Evolutionary conservation across 2,113 vertebrate genomes (phyloP).

Genomic region (Cynocephalus volans): DNA sequence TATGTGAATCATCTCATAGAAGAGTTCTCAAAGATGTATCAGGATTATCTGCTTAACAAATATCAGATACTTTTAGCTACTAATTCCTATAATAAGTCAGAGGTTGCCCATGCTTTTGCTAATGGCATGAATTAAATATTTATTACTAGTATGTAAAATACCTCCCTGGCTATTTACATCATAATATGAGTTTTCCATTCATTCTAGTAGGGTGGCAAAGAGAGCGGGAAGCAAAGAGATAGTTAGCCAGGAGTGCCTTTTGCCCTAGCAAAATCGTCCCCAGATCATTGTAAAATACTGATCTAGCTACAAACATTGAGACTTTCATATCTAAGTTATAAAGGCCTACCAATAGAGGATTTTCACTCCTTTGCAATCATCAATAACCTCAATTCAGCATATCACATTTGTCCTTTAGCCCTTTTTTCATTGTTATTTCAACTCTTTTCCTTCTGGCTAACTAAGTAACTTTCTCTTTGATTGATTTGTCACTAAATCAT

Average conservation of each 20-base stretch:
- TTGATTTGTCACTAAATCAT: neutral
- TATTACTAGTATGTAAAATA: neutral
- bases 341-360: neutral
- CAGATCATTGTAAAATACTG: neutral
- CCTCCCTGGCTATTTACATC: neutral
- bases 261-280: neutral
- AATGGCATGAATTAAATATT: conserved; percentile 4
- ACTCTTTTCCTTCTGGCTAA: neutral
- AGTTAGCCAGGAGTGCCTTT: neutral
- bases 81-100: neutral
- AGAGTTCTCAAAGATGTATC: neutral
- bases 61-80: conserved; percentile 4
- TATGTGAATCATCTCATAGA: conserved; percentile 31
- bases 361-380: neutral
- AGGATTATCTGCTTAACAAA: conserved; percentile 6
- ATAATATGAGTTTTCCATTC: conserved; percentile 16
- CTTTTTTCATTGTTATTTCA: neutral
- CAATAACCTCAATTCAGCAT: neutral
- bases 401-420: neutral
- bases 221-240: neutral
- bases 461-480: neutral
- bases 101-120: neutral
- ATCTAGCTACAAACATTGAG: conserved; percentile 3
- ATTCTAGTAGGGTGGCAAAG: neutral
- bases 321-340: neutral